Percentiles rank a stretch among this genome's conserved stretches.
These are phyloP conservation scores for Rutilus rutilus DNA, from an alignment of 2,113 vertebrate genomes.

Conservation along the genomic window DNA sequence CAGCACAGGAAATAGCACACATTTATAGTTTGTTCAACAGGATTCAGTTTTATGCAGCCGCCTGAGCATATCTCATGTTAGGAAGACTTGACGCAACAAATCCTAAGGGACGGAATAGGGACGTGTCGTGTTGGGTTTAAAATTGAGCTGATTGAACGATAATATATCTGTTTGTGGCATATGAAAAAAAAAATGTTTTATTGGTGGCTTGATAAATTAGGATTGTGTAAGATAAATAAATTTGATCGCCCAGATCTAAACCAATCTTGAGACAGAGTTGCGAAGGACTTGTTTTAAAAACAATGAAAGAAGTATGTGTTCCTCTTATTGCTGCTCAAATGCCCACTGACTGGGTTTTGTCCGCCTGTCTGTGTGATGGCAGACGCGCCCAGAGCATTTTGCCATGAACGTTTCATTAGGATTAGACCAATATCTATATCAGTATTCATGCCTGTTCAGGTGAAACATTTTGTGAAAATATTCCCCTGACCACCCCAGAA, in stretches of 20 bases:
- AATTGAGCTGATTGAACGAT: conserved; percentile 10
- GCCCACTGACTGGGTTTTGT: conserved; percentile 34
- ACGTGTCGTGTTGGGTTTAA: neutral
- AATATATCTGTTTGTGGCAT: conserved; percentile 20
- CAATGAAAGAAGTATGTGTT: conserved; percentile 24
- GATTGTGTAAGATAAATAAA: conserved; percentile 11
- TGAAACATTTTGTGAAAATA: conserved; percentile 35
- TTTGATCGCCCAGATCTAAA: conserved; percentile 23
- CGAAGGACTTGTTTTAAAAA: conserved; percentile 5
- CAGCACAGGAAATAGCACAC: conserved; percentile 21
- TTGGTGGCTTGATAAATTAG: conserved; percentile 10
- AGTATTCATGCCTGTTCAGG: conserved; percentile 39
- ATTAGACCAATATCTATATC: conserved; percentile 33
- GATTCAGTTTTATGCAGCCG: neutral
- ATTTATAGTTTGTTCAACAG: neutral
- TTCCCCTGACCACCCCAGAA: conserved; percentile 33
- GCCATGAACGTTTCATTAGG: conserved; percentile 39
- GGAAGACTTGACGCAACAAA: conserved; percentile 18
- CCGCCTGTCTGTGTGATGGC: conserved; percentile 10
- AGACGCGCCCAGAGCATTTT: conserved; percentile 33
- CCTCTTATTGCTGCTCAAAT: conserved; percentile 44
- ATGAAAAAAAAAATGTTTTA: conserved; percentile 12
- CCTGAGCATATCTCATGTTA: neutral
- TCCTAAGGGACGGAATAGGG: conserved; percentile 10
- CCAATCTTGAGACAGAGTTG: conserved; percentile 7